phyloP scores from a whole-genome alignment of 1,140 invertebrate species.

The Aphelinus atriplicis region DNA sequence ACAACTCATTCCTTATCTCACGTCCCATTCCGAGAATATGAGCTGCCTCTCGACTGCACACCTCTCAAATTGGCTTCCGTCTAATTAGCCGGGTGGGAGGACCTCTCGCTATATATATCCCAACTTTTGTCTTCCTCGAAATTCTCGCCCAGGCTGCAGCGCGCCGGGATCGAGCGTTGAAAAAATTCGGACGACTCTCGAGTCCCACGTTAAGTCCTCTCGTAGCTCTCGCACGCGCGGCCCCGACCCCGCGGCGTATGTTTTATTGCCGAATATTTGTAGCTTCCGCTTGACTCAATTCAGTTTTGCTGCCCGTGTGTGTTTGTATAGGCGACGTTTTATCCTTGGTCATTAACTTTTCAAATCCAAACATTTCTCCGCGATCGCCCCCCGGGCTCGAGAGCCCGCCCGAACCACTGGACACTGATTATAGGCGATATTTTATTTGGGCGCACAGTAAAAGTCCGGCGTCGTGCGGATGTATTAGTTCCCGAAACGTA shows the following conservation, averaged over 20 bases:
- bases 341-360: too few species aligned
- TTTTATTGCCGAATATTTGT: slow-evolving; percentile 18
- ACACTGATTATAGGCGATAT: too few species aligned
- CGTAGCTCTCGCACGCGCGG: too few species aligned
- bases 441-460: too few species aligned
- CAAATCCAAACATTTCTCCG: too few species aligned
- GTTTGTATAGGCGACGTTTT: too few species aligned
- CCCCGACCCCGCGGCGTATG: background rate
- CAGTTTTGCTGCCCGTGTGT: too few species aligned
- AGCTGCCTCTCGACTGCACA: background rate
- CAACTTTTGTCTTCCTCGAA: slow-evolving; percentile 15
- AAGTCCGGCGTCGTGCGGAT: too few species aligned
- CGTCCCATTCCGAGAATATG: slow-evolving; percentile 38
- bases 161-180: background rate
- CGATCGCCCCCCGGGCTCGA: too few species aligned
- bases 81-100: slow-evolving; percentile 33
- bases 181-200: background rate
- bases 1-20: slow-evolving; percentile 18
- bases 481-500: too few species aligned
- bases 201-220: background rate
- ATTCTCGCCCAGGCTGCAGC: background rate
- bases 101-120: slow-evolving; percentile 8
- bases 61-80: slow-evolving; percentile 39
- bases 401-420: too few species aligned
- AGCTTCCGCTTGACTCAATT: slow-evolving; percentile 13